A percentile compares a stretch with the other conserved stretches of the same genome.
phyloP scores from a whole-genome alignment of 2,888 invertebrate species.

The Sthenelais limicola region DNA sequence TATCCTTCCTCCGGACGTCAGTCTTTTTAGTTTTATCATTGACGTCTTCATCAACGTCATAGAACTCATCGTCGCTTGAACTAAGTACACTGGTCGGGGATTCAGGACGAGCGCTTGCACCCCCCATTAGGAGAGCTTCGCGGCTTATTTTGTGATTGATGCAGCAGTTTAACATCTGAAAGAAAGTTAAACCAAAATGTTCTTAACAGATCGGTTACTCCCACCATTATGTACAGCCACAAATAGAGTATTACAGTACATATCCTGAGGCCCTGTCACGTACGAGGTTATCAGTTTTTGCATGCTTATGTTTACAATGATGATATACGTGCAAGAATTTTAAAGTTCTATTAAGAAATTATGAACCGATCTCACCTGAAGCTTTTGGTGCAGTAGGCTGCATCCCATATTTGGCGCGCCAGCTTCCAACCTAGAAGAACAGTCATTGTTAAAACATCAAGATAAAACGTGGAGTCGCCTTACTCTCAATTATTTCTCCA shows the following conservation, averaged over 20 bases:
- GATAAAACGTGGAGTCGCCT: too few species aligned
- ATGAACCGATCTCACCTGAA: constrained; percentile 77
- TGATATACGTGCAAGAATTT: too few species aligned
- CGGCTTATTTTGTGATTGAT: constrained; percentile 74
- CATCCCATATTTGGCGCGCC: constrained; percentile 90
- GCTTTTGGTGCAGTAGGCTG: constrained; percentile 93
- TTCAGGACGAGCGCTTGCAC: constrained; percentile 49
- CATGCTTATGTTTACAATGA: too few species aligned
- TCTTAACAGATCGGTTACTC: too few species aligned
- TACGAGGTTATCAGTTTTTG: too few species aligned
- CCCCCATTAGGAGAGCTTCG: constrained; percentile 57
- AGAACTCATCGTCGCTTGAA: constrained; percentile 51
- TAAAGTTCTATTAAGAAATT: not conserved
- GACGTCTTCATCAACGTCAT: constrained; percentile 44
- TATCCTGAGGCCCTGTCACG: too few species aligned
- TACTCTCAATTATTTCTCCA: too few species aligned
- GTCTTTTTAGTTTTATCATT: constrained; percentile 21
- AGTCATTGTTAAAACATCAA: not conserved
- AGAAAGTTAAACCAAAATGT: too few species aligned
- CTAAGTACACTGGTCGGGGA: constrained; percentile 37
- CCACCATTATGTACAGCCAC: too few species aligned
- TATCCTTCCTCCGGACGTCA: constrained; percentile 27
- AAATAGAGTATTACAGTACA: too few species aligned
- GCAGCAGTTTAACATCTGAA: constrained; percentile 78
- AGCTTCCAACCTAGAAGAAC: constrained; percentile 75